phyloP scores from a whole-genome alignment of 2,888 invertebrate species.

The Baronia brevicornis region DNA sequence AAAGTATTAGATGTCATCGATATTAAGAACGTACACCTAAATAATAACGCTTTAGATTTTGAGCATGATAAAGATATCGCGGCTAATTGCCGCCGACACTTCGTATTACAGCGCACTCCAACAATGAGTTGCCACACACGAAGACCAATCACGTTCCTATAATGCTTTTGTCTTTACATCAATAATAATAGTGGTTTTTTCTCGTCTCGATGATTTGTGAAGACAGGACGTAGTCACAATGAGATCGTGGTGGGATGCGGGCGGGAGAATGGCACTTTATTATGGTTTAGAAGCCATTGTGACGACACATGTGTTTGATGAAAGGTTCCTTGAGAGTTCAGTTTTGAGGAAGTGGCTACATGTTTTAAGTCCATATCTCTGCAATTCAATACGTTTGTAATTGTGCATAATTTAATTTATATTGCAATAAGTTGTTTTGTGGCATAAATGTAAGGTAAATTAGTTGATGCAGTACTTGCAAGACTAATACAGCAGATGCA shows the following conservation, averaged over 20 bases:
- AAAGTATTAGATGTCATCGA: conserved; percentile 25
- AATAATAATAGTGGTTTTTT: conserved; percentile 45
- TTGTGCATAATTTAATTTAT: no score
- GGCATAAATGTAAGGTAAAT: no score
- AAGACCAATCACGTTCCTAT: conserved; percentile 51
- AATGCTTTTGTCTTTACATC: conserved; percentile 62
- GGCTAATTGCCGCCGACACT: conserved; percentile 42
- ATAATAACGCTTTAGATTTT: conserved; percentile 23
- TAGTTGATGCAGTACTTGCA: no score
- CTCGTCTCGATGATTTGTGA: conserved; percentile 61
- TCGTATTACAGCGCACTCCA: conserved; percentile 24
- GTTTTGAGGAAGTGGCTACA: conserved; percentile 3
- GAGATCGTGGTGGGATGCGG: conserved; percentile 61
- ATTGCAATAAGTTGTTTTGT: no score
- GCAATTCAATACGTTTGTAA: no score
- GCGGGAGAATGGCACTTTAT: conserved; percentile 60
- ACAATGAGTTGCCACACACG: conserved; percentile 59
- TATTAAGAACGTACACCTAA: conserved; percentile 25
- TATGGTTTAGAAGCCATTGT: conserved; percentile 49
- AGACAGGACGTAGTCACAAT: conserved; percentile 66
- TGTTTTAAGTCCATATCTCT: not conserved
- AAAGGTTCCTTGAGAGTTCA: conserved; percentile 12
- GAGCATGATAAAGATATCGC: conserved; percentile 39
- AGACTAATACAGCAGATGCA: not conserved
- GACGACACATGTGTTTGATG: conserved; percentile 30